Conservation (phyloP, 2,888 invertebrate species). For the Drosophila rellima region DNA sequence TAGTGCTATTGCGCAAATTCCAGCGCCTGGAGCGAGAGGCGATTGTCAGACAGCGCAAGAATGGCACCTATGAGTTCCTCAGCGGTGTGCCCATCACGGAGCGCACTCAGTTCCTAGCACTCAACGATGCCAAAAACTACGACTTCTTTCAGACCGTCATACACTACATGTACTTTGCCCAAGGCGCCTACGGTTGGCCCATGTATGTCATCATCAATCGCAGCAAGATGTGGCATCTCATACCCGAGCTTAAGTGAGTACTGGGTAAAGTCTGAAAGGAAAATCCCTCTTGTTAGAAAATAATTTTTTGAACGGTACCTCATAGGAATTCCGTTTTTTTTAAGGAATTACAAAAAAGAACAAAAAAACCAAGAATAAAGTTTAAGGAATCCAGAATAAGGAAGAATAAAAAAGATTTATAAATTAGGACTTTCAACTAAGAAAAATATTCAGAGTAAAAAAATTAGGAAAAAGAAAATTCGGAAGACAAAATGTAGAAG, state of each 20-base stretch:
- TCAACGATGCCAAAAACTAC: slow-evolving; percentile 91
- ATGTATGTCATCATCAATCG: slow-evolving; percentile 92
- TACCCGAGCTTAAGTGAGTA: slow-evolving; percentile 89
- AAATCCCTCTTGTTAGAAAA: background rate
- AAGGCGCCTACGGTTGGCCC: slow-evolving; percentile 96
- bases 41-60: slow-evolving; percentile 91
- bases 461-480: too few species aligned
- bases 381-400: too few species aligned
- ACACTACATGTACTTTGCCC: slow-evolving; percentile 94
- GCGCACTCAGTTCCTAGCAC: slow-evolving; percentile 91
- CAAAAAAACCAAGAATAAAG: too few species aligned
- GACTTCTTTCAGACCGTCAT: slow-evolving; percentile 90
- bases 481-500: too few species aligned
- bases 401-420: too few species aligned
- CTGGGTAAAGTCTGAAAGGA: background rate
- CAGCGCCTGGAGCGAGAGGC: slow-evolving; percentile 92
- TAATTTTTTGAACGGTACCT: too few species aligned
- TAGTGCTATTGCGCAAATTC: slow-evolving; percentile 92
- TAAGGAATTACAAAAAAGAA: too few species aligned
- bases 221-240: slow-evolving; percentile 90
- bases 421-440: too few species aligned
- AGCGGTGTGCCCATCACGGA: slow-evolving; percentile 94
- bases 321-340: too few species aligned
- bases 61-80: slow-evolving; percentile 94
- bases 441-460: too few species aligned